phyloP scores from a whole-genome alignment of 2,113 vertebrate species.

The Ornithorhynchus anatinus region DNA sequence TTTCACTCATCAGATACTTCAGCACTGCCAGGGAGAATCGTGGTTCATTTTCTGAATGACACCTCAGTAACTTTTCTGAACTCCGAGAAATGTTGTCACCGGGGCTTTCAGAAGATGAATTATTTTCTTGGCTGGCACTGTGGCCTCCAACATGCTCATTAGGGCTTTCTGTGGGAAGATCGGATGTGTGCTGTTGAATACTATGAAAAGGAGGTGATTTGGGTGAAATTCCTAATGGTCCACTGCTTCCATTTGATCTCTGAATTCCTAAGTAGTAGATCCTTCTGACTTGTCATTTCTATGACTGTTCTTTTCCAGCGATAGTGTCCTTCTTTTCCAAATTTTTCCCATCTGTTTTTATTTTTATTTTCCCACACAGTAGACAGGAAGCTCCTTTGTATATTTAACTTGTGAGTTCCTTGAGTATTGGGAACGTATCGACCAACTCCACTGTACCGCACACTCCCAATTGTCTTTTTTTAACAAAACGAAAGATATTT shows the following conservation, averaged over 20 bases:
- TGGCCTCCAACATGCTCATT: constrained; percentile 18
- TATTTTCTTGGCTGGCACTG: constrained; percentile 23
- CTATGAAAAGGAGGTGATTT: constrained; percentile 31
- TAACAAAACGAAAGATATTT: no score
- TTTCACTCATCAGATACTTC: not conserved
- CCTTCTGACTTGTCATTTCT: constrained; percentile 27
- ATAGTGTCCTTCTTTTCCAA: not conserved
- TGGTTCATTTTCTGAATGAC: not conserved
- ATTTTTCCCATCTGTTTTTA: constrained; percentile 15
- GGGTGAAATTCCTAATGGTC: constrained; percentile 29
- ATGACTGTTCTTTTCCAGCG: not conserved
- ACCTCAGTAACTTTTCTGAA: not conserved
- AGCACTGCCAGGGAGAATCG: not conserved
- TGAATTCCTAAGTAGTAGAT: constrained; percentile 29
- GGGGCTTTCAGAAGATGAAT: constrained; percentile 12
- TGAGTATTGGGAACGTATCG: no score
- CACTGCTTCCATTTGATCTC: constrained; percentile 36
- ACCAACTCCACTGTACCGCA: no score
- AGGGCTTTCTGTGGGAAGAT: constrained; percentile 36
- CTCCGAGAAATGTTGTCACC: constrained; percentile 4
- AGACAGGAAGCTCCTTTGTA: not conserved
- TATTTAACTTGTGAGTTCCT: no score
- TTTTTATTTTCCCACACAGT: not conserved
- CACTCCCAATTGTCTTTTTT: no score
- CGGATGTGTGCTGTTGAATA: constrained; percentile 18